phyloP scores from a whole-genome alignment of 2,888 invertebrate species.

The Pachliopta kotzebuea region DNA sequence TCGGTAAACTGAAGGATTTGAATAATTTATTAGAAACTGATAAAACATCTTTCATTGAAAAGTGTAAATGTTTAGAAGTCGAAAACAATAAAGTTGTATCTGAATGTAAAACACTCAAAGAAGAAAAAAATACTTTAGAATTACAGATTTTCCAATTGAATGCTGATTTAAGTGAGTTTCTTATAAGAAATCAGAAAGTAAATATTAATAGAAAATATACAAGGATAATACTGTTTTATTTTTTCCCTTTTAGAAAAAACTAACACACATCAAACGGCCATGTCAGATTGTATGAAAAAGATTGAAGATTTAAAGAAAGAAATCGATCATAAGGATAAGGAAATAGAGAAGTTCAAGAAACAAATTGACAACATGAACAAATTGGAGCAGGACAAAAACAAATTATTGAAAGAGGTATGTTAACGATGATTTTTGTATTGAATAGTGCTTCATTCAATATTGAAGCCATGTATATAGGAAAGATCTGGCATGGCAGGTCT shows the following conservation, averaged over 20 bases:
- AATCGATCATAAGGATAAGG: constrained; percentile 83
- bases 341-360: constrained; percentile 81
- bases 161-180: constrained; percentile 80
- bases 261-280: constrained; percentile 75
- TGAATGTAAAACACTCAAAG: constrained; percentile 80
- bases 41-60: constrained; percentile 57
- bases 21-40: constrained; percentile 71
- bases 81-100: constrained; percentile 60
- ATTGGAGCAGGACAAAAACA: constrained; percentile 79
- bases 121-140: constrained; percentile 83
- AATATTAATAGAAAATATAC: not conserved
- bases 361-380: constrained; percentile 74
- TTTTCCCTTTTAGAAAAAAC: constrained; percentile 69
- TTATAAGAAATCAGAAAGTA: not conserved
- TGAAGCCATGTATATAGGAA: too few relatives aligned
- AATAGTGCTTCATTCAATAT: not conserved
- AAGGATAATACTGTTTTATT: not conserved
- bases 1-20: constrained; percentile 74
- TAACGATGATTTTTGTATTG: not conserved
- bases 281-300: constrained; percentile 80
- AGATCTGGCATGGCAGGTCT: too few relatives aligned
- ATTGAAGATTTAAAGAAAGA: constrained; percentile 84
- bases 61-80: constrained; percentile 59
- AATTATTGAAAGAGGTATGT: constrained; percentile 80
- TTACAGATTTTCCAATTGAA: constrained; percentile 80